Evolutionary conservation across 2,888 invertebrate genomes (phyloP).

Genomic region (Dusona sp.): DNA sequence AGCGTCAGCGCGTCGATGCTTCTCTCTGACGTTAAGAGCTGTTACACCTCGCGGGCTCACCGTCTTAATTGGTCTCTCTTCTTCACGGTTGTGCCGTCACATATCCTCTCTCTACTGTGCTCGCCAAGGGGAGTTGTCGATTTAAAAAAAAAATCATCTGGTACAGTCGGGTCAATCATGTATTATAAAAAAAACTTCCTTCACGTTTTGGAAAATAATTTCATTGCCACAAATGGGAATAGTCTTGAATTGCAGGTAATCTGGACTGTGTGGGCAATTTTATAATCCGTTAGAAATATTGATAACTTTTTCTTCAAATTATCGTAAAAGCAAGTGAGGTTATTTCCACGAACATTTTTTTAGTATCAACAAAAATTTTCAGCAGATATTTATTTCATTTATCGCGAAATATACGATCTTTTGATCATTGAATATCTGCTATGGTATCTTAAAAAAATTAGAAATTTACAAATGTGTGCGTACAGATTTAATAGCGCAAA

Average conservation of each 20-base stretch:
- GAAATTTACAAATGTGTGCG: no score
- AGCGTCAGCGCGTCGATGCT: slow-evolving; percentile 53
- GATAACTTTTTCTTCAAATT: neutral
- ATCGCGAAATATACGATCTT: neutral
- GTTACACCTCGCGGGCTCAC: slow-evolving; percentile 60
- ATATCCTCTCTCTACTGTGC: slow-evolving; percentile 30
- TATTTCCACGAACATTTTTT: neutral
- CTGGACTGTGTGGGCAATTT: neutral
- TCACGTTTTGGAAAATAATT: neutral
- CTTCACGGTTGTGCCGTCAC: slow-evolving; percentile 56
- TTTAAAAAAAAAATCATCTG: neutral
- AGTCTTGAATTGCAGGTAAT: no score
- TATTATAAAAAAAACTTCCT: neutral
- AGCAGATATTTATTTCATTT: neutral
- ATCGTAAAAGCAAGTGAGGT: neutral
- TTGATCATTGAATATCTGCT: neutral
- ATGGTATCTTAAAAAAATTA: no score
- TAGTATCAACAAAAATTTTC: neutral
- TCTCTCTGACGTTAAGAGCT: slow-evolving; percentile 64
- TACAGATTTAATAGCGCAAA: no score
- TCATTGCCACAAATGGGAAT: neutral
- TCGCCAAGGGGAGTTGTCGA: slow-evolving; percentile 28
- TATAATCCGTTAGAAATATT: neutral
- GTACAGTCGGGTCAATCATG: slow-evolving; percentile 34
- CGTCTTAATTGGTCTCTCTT: slow-evolving; percentile 65